A percentile compares a stretch with the other conserved stretches of the same genome.
Conservation (phyloP, 92 coral and sea anemone species). For the Palythoa heliodiscus region DNA sequence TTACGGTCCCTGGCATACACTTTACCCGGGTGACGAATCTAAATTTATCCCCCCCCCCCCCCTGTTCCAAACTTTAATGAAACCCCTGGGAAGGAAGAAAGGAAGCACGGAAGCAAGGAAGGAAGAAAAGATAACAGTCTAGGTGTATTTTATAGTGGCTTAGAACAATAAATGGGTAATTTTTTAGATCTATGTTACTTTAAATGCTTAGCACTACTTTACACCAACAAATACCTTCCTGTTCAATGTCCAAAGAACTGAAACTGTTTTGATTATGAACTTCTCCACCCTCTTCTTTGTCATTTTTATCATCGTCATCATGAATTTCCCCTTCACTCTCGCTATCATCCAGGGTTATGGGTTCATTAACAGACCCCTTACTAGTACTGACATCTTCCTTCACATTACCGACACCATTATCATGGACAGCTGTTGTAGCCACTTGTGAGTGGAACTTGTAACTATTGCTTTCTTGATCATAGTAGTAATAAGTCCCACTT, state of each 20-base stretch:
- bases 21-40: too few species aligned
- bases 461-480: slow-evolving; percentile 66
- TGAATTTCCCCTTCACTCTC: slow-evolving; percentile 71
- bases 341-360: slow-evolving; percentile 35
- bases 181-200: too few species aligned
- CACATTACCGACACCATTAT: neutral
- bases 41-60: too few species aligned
- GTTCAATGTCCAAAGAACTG: slow-evolving; percentile 1
- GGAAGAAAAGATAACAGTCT: too few species aligned
- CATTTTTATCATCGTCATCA: slow-evolving; percentile 56
- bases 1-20: too few species aligned
- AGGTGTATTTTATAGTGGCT: too few species aligned
- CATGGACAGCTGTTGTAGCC: slow-evolving; percentile 38
- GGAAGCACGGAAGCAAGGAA: too few species aligned
- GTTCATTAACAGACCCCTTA: neutral
- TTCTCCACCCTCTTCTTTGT: neutral
- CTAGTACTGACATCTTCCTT: slow-evolving; percentile 2
- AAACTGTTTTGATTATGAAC: slow-evolving; percentile 13
- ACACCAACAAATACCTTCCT: slow-evolving; percentile 20
- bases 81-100: too few species aligned
- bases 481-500: slow-evolving; percentile 86
- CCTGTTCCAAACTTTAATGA: too few species aligned
- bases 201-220: too few species aligned
- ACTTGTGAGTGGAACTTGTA: slow-evolving; percentile 91
- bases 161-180: too few species aligned